Evolutionary conservation across 2,888 invertebrate species (phyloP).

Genomic region (Heliothis peltigera): DNA sequence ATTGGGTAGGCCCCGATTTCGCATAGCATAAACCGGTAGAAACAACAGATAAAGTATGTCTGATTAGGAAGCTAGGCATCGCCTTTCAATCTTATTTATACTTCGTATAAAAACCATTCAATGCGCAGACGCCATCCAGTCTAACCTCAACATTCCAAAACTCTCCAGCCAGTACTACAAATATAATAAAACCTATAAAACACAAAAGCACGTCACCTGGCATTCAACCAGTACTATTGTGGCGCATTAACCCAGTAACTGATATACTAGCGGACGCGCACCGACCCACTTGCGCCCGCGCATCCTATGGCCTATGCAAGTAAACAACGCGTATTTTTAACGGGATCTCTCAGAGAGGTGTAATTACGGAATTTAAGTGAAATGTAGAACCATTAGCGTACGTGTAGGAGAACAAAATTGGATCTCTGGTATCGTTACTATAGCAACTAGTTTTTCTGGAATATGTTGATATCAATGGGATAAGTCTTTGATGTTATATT

Average conservation of each 20-base stretch:
- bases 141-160: constrained; percentile 8
- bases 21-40: too few relatives aligned
- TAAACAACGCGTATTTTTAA: constrained; percentile 71
- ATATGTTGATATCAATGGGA: background rate
- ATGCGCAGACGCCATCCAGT: constrained; percentile 6
- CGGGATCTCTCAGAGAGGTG: constrained; percentile 36
- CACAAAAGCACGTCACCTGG: constrained; percentile 62
- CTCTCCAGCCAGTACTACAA: background rate
- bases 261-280: constrained; percentile 59
- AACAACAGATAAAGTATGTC: too few relatives aligned
- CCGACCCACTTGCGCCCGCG: constrained; percentile 65
- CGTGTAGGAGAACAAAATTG: constrained; percentile 14
- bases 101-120: background rate
- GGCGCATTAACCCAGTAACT: constrained; percentile 68
- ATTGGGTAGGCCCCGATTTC: too few relatives aligned
- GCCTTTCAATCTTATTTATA: too few relatives aligned
- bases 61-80: too few relatives aligned
- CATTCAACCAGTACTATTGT: constrained; percentile 60
- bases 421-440: constrained; percentile 20
- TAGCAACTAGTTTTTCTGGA: background rate
- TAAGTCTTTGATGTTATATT: constrained; percentile 47
- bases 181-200: constrained; percentile 39
- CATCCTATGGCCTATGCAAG: constrained; percentile 60
- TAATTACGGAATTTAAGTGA: constrained; percentile 28
- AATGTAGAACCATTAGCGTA: constrained; percentile 15